Base-by-base conservation (phyloP, 2,888 invertebrate species). In the Dorcus hopei region DNA sequence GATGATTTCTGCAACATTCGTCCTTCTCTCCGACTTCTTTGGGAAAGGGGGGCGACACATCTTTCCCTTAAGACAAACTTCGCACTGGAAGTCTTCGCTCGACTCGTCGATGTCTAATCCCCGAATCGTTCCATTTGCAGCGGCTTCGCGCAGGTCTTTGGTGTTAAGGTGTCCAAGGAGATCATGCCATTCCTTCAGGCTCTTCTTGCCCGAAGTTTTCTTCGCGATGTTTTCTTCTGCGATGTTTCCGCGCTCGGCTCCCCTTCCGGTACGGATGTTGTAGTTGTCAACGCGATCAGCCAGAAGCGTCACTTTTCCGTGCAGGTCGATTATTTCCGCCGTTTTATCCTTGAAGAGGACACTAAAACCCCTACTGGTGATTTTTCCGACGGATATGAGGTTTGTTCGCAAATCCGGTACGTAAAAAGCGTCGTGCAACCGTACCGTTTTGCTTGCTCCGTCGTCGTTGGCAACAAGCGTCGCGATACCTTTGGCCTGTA, bases 1-100 rank as follows among this genome's bases (percentile, higher is more conserved):
- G 3, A 70, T 61, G 2, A 68, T 57, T 16, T 68, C 65, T n/a
- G 68, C 42, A 8, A 64, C 7, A 5, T 67, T 40, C 9, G 50
- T 23, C n/a, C 48, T 50, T 38, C 62, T 52, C 2, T 59, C 47
- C 9, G 57, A 58, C 16, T n/a, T 33, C n/a, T 43, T 59, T 19
- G 56, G 59, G 16, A 64, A 64, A 9, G 59, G 52, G 0, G 53
- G 52, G 19, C 64, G 40, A 7, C 49, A 26, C 58, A 63, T 63
- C 45, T 63, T 63, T 16, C 58, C 62, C 42, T 58, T 43, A 6
- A 49, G 8, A 33, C 62, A 63, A 3, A 57, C 50, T 2, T 59
- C 50, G 39, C 63, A 63, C 2, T 57, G 11, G 40, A 39, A 7
- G 16, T 57, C 43, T 9, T 48, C 49, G 4, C 33, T 19, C 8